These are phyloP conservation scores for Prostheceraeus crozeri DNA, from an alignment of 2,888 invertebrate species.

Conservation along the genomic window DNA sequence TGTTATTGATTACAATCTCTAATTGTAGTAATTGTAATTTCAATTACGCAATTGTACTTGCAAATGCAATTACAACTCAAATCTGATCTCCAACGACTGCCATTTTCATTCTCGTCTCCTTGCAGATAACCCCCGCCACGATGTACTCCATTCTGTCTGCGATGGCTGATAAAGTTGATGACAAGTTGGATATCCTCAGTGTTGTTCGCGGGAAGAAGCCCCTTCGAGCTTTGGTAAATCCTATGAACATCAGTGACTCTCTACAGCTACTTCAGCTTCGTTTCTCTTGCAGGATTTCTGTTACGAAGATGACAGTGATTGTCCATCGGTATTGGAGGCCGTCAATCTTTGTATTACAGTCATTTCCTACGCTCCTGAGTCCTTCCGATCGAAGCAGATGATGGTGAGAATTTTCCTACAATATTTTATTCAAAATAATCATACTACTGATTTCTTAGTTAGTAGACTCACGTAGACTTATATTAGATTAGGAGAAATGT, in stretches of 20 bases:
- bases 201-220: conserved; percentile 62
- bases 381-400: conserved; percentile 63
- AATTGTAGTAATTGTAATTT: too few relatives aligned
- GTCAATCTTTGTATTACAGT: conserved; percentile 98
- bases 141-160: conserved; percentile 81
- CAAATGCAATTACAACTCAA: too few relatives aligned
- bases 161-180: conserved; percentile 70
- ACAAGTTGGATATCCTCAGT: conserved; percentile 60
- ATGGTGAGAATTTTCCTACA: conserved; percentile 51
- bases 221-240: conserved; percentile 60
- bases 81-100: too few relatives aligned
- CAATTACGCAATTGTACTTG: too few relatives aligned
- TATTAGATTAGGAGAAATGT: too few relatives aligned
- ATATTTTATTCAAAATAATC: too few relatives aligned
- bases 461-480: too few relatives aligned
- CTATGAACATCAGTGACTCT: background rate
- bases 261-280: too few relatives aligned
- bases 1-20: too few relatives aligned
- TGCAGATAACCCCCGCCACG: conserved; percentile 45
- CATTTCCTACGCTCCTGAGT: conserved; percentile 92
- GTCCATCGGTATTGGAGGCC: conserved; percentile 89
- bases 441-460: too few relatives aligned
- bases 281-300: conserved; percentile 70
- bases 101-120: too few relatives aligned
- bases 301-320: conserved; percentile 93